These are phyloP conservation scores for Acleris literana DNA, from an alignment of 2,888 invertebrate species.

Conservation along the genomic window DNA sequence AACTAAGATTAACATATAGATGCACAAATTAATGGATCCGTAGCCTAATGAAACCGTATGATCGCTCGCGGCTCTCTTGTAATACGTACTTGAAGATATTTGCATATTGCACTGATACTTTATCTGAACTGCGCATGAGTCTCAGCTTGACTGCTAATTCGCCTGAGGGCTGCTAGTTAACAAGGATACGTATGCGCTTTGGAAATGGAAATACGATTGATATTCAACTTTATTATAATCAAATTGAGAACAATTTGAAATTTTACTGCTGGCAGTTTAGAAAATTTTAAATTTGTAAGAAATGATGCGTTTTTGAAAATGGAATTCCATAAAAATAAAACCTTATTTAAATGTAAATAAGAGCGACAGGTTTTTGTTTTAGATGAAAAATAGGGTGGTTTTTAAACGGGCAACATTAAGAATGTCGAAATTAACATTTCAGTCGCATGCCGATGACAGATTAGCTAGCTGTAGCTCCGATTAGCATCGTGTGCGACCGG, in stretches of 20 bases:
- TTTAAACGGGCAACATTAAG: slow-evolving; percentile 30
- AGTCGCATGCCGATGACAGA: slow-evolving; percentile 41
- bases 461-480: slow-evolving; percentile 40
- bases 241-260: not conserved
- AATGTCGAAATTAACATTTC: slow-evolving; percentile 41
- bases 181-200: slow-evolving; percentile 8
- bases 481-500: slow-evolving; percentile 37
- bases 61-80: slow-evolving; percentile 46
- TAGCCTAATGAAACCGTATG: slow-evolving; percentile 24
- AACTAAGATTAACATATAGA: slow-evolving; percentile 34
- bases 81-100: slow-evolving; percentile 51
- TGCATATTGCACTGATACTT: slow-evolving; percentile 60
- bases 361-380: not conserved
- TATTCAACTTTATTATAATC: slow-evolving; percentile 1
- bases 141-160: slow-evolving; percentile 59
- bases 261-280: not conserved
- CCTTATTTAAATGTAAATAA: not conserved
- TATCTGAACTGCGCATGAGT: slow-evolving; percentile 54
- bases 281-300: not conserved
- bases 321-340: not conserved
- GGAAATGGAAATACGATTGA: not conserved
- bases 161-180: slow-evolving; percentile 45
- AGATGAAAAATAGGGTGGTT: slow-evolving; percentile 10
- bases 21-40: slow-evolving; percentile 24
- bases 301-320: slow-evolving; percentile 3